phyloP scores from a whole-genome alignment of 2,113 vertebrate species.

The Xenopus laevis region DNA sequence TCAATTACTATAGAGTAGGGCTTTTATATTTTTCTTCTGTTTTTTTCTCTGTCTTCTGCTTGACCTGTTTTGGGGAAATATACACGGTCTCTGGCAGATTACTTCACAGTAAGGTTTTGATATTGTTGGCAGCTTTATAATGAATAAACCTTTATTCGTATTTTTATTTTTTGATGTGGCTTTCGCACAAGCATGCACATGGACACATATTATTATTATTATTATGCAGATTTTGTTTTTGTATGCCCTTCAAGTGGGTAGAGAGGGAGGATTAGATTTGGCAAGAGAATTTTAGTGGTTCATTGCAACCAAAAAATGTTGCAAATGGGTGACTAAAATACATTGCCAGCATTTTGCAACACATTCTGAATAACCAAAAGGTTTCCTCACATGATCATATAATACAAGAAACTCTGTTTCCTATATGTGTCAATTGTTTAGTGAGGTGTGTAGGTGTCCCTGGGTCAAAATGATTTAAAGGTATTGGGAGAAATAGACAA shows the following conservation, averaged over 20 bases:
- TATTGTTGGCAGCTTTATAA: neutral
- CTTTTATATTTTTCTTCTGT: neutral
- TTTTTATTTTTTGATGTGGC: neutral
- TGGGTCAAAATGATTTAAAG: too few relatives aligned
- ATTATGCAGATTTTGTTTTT: neutral
- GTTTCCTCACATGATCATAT: too few relatives aligned
- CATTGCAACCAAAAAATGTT: too few relatives aligned
- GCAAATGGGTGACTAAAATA: too few relatives aligned
- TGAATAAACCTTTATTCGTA: neutral
- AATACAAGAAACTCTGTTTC: too few relatives aligned
- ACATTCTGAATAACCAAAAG: too few relatives aligned
- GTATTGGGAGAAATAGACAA: too few relatives aligned
- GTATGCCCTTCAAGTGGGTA: neutral
- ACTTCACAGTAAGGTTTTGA: neutral
- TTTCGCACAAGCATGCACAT: neutral
- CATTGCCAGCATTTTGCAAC: too few relatives aligned
- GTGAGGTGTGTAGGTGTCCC: too few relatives aligned
- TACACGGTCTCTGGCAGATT: neutral
- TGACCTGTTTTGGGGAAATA: constrained; percentile 1
- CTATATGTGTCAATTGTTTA: too few relatives aligned
- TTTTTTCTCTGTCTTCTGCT: neutral
- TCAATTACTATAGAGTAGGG: neutral
- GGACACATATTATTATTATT: neutral
- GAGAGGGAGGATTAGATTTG: too few relatives aligned
- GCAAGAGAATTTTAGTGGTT: too few relatives aligned